A percentile compares a stretch with the other conserved stretches of the same genome.
These are phyloP conservation scores for Aphelinus atriplicis DNA, from an alignment of 1,140 invertebrate genomes.

Conservation along the genomic window DNA sequence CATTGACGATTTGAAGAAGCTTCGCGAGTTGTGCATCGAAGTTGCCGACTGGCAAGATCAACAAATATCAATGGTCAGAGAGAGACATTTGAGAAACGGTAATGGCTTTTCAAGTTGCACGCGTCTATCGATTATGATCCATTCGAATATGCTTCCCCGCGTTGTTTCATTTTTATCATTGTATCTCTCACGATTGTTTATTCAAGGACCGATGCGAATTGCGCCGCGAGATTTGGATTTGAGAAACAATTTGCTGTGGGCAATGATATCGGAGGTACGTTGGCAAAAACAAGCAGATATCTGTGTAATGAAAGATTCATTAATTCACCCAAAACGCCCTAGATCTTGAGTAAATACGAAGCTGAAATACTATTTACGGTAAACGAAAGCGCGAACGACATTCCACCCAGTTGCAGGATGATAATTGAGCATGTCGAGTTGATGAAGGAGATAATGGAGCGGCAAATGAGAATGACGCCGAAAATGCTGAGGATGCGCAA, in stretches of 20 bases:
- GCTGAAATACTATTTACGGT: constrained; percentile 15
- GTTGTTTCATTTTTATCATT: too few species aligned
- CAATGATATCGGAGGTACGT: constrained; percentile 8
- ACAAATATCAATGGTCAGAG: not conserved
- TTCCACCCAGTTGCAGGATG: constrained; percentile 4
- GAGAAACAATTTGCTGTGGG: constrained; percentile 5
- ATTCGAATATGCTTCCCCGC: not conserved
- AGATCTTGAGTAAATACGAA: constrained; percentile 13
- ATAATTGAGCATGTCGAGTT: constrained; percentile 39
- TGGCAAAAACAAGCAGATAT: not conserved
- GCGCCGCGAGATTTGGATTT: too few species aligned
- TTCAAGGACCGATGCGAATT: constrained; percentile 1
- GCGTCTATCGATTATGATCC: not conserved
- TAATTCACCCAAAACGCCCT: too few species aligned
- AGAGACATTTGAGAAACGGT: not conserved
- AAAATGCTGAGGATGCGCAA: constrained; percentile 44
- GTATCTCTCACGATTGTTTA: not conserved
- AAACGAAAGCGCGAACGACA: not conserved
- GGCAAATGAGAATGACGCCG: constrained; percentile 47
- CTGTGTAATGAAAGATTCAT: not conserved
- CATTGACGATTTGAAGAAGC: not conserved
- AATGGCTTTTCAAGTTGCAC: not conserved
- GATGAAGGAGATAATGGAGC: constrained; percentile 43
- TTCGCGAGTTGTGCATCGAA: not conserved
- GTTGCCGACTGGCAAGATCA: not conserved